phyloP scores from a whole-genome alignment of 1,140 invertebrate species.

The Monochamus saltuarius region DNA sequence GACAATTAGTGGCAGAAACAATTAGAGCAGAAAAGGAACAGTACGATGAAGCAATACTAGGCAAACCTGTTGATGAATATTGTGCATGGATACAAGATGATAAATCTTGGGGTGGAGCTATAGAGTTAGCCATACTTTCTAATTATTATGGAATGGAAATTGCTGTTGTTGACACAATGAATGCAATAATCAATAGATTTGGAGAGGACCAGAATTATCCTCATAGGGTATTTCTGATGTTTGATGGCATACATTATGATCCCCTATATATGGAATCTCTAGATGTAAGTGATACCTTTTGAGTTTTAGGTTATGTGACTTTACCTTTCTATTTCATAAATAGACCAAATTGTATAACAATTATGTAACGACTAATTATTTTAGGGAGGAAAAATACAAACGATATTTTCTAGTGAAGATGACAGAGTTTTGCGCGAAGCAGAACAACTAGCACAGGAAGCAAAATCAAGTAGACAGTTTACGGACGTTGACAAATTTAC shows the following conservation, averaged over 20 bases:
- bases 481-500: slow-evolving; percentile 88
- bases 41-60: slow-evolving; percentile 85
- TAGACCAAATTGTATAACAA: slow-evolving; percentile 5
- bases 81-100: slow-evolving; percentile 82
- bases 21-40: slow-evolving; percentile 74
- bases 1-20: slow-evolving; percentile 82
- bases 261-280: slow-evolving; percentile 82
- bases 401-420: slow-evolving; percentile 79
- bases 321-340: not conserved
- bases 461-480: slow-evolving; percentile 82
- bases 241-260: slow-evolving; percentile 97
- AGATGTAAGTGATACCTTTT: slow-evolving; percentile 51
- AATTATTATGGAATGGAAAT: slow-evolving; percentile 89
- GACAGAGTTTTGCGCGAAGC: slow-evolving; percentile 73
- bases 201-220: slow-evolving; percentile 89
- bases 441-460: slow-evolving; percentile 80
- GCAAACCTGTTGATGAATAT: slow-evolving; percentile 83
- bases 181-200: slow-evolving; percentile 87
- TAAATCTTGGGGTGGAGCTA: slow-evolving; percentile 93
- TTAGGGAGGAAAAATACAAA: slow-evolving; percentile 69
- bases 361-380: slow-evolving; percentile 18
- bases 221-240: slow-evolving; percentile 84
- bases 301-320: not conserved
- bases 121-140: slow-evolving; percentile 89
- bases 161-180: slow-evolving; percentile 89